Conservation (phyloP, 92 coral and sea anemone genomes). For the Phenganax subtilis region DNA sequence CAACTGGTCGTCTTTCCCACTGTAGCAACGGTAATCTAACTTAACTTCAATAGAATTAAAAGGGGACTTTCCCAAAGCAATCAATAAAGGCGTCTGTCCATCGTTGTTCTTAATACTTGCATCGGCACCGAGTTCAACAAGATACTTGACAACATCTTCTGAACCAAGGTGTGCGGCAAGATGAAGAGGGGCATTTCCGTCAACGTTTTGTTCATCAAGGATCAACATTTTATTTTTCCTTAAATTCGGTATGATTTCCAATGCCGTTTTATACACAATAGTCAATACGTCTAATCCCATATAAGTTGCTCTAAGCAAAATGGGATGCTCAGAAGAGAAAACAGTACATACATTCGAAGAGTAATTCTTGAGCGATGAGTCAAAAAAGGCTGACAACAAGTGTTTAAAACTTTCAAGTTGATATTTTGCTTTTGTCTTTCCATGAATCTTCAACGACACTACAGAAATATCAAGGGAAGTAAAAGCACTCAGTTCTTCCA, state of each 20-base stretch:
- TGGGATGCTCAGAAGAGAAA: not conserved
- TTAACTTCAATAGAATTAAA: not conserved
- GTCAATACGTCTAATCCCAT: not conserved
- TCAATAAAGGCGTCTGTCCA: not conserved
- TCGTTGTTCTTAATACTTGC: not conserved
- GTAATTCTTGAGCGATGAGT: not conserved
- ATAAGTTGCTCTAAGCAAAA: not conserved
- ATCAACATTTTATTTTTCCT: not conserved
- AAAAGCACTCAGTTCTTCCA: slow-evolving; percentile 31
- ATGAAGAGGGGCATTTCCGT: not conserved
- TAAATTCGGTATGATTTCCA: slow-evolving; percentile 6
- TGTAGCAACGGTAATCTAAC: not conserved
- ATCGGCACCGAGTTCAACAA: not conserved
- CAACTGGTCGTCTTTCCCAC: not conserved
- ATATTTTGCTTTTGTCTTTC: not conserved
- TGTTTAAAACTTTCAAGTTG: not conserved
- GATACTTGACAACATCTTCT: slow-evolving; percentile 7
- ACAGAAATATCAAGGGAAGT: slow-evolving; percentile 44
- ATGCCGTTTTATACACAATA: not conserved
- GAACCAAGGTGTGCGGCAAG: not conserved
- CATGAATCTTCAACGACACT: too few species aligned
- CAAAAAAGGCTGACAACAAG: not conserved
- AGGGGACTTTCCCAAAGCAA: not conserved
- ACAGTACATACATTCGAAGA: not conserved
- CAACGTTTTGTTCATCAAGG: not conserved